phyloP scores from a whole-genome alignment of 2,797 vertebrate genomes.

The Cygnus olor region DNA sequence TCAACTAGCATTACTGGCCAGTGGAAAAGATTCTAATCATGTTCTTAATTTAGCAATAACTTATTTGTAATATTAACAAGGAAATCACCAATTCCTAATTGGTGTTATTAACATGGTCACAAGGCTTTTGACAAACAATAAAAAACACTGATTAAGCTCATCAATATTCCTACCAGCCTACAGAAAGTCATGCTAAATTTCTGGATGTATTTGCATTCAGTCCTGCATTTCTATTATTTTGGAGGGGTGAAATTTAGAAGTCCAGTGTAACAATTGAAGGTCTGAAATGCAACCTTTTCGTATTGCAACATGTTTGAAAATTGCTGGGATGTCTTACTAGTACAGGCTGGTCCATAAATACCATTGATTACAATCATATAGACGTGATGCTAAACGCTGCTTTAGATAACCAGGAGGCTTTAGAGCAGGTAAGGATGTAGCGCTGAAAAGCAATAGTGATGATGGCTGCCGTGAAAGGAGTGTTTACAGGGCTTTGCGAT shows the following conservation, averaged over 20 bases:
- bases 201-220: not conserved
- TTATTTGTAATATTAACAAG: not conserved
- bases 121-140: not conserved
- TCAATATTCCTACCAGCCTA: not conserved
- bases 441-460: not conserved
- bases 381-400: not conserved
- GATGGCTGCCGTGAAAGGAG: not conserved
- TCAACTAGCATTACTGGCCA: not conserved
- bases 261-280: not conserved
- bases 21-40: not conserved
- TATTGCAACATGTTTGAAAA: not conserved
- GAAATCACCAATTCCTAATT: not conserved
- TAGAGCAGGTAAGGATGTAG: not conserved
- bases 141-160: not conserved
- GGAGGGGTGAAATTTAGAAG: not conserved
- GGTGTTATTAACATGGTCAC: not conserved
- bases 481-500: not conserved
- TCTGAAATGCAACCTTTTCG: not conserved
- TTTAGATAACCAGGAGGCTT: not conserved
- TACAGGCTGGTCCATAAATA: not conserved
- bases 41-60: not conserved
- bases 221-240: too few species aligned
- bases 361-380: not conserved
- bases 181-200: not conserved
- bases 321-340: not conserved